Base-by-base conservation (phyloP, 1,140 invertebrate species). In the Mya arenaria region DNA sequence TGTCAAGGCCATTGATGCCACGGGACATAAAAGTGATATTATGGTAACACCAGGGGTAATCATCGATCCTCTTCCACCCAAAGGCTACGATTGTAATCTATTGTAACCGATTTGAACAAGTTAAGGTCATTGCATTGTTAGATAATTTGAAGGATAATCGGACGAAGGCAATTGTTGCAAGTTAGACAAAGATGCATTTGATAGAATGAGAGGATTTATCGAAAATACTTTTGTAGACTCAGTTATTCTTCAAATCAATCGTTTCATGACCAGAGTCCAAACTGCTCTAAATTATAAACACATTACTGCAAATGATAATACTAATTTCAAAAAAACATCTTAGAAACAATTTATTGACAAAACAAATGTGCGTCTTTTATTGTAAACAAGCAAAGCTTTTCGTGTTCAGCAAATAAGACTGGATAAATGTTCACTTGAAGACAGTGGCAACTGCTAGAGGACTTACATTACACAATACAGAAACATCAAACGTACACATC, bases 1-100 rank as follows among this genome's bases (percentile, higher is more conserved):
- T 32, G 84, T 83, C 0, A 79, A 80, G 55, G 81, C 82, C 17
- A 48, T 56, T 23, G 84, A 85, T 69, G 41, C 68, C 28, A 77
- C 77, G 15, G 84, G 84, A 41, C 71, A 75, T 72, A 25, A 23
- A 0, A 83, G 75, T 62, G 25, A 36, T 15, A 37, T 63, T 0
- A 58, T 44, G 0, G 8, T 25, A 28, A 80, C 84, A 0, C 4
- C 34, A 17, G 62, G 60, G 34, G 63, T 85, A 13, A 23, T 73
- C 10, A 58, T 85, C 34, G 84, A 85, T 65, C 68, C 55, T 17
- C 75, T 77, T 4, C 48, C 69, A 4, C 84, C 84, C 19, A 39
- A 37, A 17, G 81, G 69, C 1, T 69, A 82, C 25, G 39, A n/a
- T n/a, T n/a, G n/a, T n/a, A n/a, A n/a, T n/a, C n/a, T n/a, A 17